These are phyloP conservation scores for Arvicanthis niloticus DNA, from an alignment of 2,113 vertebrate species.

Conservation along the genomic window DNA sequence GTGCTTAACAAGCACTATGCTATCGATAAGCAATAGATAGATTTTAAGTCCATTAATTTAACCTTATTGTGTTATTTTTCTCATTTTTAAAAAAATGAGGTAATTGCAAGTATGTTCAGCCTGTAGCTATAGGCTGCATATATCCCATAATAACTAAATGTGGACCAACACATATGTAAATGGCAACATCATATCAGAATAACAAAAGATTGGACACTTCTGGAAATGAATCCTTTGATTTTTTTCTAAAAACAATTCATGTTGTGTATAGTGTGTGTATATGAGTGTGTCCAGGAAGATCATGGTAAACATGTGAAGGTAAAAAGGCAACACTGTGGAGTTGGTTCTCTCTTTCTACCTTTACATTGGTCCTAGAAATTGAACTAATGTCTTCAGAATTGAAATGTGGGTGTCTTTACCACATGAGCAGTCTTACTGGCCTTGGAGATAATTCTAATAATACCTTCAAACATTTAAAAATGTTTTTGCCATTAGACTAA, in stretches of 20 bases:
- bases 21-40: conserved; percentile 19
- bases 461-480: conserved; percentile 38
- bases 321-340: neutral
- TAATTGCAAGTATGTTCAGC: neutral
- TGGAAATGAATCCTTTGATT: neutral
- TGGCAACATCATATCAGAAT: neutral
- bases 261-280: neutral
- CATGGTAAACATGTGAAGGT: neutral
- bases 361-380: neutral
- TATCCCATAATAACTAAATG: neutral
- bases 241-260: neutral
- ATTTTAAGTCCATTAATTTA: conserved; percentile 53
- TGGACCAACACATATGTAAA: neutral
- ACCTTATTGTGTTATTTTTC: conserved; percentile 29
- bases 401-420: neutral
- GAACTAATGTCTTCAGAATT: neutral
- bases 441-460: conserved; percentile 27
- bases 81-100: conserved; percentile 32
- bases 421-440: neutral
- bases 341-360: neutral
- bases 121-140: neutral
- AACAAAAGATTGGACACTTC: neutral
- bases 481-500: conserved; percentile 30
- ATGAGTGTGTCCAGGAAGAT: no score
- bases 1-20: neutral